phyloP scores from a whole-genome alignment of 1,140 invertebrate species.

The Phthorimaea operculella region DNA sequence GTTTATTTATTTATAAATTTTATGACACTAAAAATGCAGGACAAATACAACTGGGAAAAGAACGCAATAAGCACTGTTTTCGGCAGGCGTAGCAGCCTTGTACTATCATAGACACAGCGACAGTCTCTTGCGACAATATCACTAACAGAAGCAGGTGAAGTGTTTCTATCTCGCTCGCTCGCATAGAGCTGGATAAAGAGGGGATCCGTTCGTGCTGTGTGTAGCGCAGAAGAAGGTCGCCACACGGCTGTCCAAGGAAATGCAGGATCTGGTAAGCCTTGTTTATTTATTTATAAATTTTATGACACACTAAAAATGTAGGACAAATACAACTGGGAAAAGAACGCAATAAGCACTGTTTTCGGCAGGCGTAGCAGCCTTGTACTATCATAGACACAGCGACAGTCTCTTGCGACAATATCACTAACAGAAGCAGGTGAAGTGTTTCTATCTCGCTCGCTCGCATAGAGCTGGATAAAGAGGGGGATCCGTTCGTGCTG shows the following conservation, averaged over 20 bases:
- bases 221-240: constrained; percentile 91
- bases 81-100: constrained; percentile 90
- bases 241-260: constrained; percentile 87
- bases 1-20: constrained; percentile 88
- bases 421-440: constrained; percentile 21
- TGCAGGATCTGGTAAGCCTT: constrained; percentile 87
- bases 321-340: constrained; percentile 95
- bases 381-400: too few species aligned
- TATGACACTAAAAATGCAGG: constrained; percentile 93
- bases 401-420: constrained; percentile 19
- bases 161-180: constrained; percentile 53
- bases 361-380: constrained; percentile 87
- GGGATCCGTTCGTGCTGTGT: constrained; percentile 95
- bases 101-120: too few species aligned
- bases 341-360: constrained; percentile 88
- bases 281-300: constrained; percentile 88
- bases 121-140: constrained; percentile 20
- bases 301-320: constrained; percentile 89
- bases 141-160: constrained; percentile 21
- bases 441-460: constrained; percentile 38
- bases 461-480: constrained; percentile 87
- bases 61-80: constrained; percentile 86
- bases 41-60: constrained; percentile 92
- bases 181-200: constrained; percentile 90
- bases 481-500: constrained; percentile 95